These are phyloP conservation scores for Pangasius mekongensis DNA, from an alignment of 2,797 vertebrate species.

Conservation along the genomic window DNA sequence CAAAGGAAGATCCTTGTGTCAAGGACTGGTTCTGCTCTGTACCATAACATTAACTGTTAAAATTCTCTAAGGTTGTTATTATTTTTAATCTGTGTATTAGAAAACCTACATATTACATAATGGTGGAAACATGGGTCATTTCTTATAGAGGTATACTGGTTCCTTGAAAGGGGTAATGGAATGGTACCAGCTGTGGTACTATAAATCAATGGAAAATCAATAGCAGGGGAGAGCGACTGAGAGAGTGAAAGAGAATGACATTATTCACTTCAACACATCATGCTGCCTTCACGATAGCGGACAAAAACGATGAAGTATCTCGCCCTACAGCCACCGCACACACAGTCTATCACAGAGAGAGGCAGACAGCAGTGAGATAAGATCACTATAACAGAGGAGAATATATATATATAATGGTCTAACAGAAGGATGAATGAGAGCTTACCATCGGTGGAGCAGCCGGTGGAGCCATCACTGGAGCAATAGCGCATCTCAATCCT, in stretches of 20 bases:
- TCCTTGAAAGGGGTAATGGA: not conserved
- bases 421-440: slow-evolving; percentile 26
- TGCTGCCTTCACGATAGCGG: slow-evolving; percentile 45
- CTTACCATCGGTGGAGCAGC: slow-evolving; percentile 95
- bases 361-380: slow-evolving; percentile 43
- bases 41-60: not conserved
- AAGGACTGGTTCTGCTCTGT: not conserved
- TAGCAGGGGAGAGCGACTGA: slow-evolving; percentile 13
- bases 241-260: slow-evolving; percentile 25
- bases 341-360: slow-evolving; percentile 46
- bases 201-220: slow-evolving; percentile 34
- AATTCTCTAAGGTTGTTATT: not conserved
- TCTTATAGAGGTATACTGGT: not conserved
- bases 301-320: slow-evolving; percentile 53
- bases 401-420: slow-evolving; percentile 24
- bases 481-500: slow-evolving; percentile 98
- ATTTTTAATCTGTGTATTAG: not conserved
- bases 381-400: slow-evolving; percentile 19
- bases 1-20: not conserved
- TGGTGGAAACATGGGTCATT: not conserved
- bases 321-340: slow-evolving; percentile 50
- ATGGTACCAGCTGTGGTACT: not conserved
- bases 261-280: slow-evolving; percentile 40
- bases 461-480: slow-evolving; percentile 91
- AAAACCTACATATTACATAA: not conserved